Conservation (phyloP, 2,113 vertebrate species). For the Ictalurus punctatus region DNA sequence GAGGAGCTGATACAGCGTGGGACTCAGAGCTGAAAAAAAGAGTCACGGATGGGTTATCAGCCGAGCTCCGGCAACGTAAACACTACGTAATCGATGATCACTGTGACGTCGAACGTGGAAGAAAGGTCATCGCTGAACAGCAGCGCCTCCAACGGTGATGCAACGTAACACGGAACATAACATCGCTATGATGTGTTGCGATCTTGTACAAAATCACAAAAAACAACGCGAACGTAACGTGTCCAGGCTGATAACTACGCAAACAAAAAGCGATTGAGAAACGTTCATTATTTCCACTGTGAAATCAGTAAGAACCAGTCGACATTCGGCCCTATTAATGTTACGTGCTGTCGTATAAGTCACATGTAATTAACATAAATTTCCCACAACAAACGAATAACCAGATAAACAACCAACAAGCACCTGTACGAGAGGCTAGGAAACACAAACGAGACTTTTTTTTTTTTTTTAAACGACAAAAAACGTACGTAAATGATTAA, state of each 20-base stretch:
- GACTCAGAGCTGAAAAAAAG: constrained; percentile 24
- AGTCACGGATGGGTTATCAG: not conserved
- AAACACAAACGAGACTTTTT: not conserved
- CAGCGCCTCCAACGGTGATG: not conserved
- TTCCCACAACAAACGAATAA: not conserved
- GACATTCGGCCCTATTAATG: not conserved
- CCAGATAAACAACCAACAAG: not conserved
- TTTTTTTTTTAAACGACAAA: not conserved
- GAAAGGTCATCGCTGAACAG: not conserved
- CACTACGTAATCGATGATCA: not conserved
- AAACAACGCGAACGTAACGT: not conserved
- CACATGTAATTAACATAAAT: not conserved
- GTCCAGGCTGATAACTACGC: not conserved
- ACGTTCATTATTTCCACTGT: not conserved
- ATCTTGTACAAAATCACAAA: not conserved
- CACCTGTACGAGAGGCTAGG: not conserved
- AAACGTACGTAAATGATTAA: not conserved
- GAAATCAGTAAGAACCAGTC: not conserved
- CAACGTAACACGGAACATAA: too few species aligned
- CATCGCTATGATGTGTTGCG: too few species aligned
- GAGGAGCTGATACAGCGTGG: constrained; percentile 17
- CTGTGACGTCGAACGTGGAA: not conserved
- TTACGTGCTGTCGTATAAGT: not conserved
- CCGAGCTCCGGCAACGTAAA: not conserved
- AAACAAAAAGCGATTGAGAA: not conserved